Evolutionary conservation across 2,888 invertebrate species (phyloP).

Genomic region (Andrena dorsata): DNA sequence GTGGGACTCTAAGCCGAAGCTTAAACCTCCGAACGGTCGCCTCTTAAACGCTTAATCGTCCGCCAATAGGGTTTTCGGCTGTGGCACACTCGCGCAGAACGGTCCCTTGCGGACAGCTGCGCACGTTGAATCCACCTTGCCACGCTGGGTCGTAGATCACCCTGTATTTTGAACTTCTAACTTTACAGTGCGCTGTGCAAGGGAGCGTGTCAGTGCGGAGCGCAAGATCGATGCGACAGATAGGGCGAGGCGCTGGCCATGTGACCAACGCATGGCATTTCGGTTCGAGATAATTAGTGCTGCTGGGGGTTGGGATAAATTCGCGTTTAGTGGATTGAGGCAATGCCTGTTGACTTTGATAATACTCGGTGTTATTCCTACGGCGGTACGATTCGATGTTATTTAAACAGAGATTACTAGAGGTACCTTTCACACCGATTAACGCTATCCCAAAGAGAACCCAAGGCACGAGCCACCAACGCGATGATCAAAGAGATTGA

Average conservation of each 20-base stretch:
- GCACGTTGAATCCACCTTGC: slow-evolving; percentile 18
- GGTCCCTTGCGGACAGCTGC: slow-evolving; percentile 7
- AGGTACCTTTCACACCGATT: not conserved
- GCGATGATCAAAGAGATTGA: slow-evolving; percentile 2
- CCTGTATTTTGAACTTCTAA: slow-evolving; percentile 21
- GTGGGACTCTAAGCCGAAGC: slow-evolving; percentile 67
- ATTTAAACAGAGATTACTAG: not conserved
- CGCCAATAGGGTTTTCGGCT: slow-evolving; percentile 66
- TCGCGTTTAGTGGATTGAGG: not conserved
- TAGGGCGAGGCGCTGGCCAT: slow-evolving; percentile 1
- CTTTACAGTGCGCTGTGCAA: slow-evolving; percentile 7
- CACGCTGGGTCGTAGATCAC: slow-evolving; percentile 19
- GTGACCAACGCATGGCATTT: slow-evolving; percentile 21
- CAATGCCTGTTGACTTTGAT: not conserved
- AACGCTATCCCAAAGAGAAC: not conserved
- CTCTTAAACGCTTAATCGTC: slow-evolving; percentile 78
- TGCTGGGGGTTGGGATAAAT: slow-evolving; percentile 6
- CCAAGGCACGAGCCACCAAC: not conserved
- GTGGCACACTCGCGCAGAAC: slow-evolving; percentile 5
- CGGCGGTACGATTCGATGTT: not conserved
- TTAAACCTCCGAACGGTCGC: slow-evolving; percentile 73
- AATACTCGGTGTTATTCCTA: not conserved
- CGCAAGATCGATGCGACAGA: not conserved
- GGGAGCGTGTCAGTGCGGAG: not conserved
- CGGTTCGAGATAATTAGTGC: not conserved